These are phyloP conservation scores for Ispidina picta DNA, from an alignment of 2,797 vertebrate species.

Conservation along the genomic window DNA sequence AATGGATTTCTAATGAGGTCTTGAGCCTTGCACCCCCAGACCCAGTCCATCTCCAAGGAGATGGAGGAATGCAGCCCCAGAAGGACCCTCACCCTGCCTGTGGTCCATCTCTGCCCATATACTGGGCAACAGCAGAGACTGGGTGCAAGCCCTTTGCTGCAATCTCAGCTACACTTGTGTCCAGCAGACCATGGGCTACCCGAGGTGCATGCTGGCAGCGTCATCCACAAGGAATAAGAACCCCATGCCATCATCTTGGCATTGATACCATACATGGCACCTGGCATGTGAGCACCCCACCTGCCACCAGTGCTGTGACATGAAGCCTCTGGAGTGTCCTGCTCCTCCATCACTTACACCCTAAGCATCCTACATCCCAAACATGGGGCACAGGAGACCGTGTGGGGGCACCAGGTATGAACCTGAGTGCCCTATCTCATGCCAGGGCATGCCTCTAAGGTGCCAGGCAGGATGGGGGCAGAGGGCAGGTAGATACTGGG, in stretches of 20 bases:
- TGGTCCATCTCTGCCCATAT: background rate
- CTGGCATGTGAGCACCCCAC: background rate
- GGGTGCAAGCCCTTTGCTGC: background rate
- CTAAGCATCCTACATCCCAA: background rate
- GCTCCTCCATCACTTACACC: background rate
- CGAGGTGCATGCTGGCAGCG: background rate
- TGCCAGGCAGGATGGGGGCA: background rate
- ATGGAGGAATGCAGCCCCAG: background rate
- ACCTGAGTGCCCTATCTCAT: too few species aligned
- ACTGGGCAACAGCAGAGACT: background rate
- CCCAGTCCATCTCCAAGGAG: constrained; percentile 7
- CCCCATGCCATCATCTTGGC: accelerated
- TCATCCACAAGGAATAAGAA: background rate
- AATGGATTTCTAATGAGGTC: constrained; percentile 39
- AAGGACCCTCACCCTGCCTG: accelerated
- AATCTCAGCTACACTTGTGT: background rate
- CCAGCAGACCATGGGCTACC: background rate
- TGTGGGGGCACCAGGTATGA: background rate
- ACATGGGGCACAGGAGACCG: background rate
- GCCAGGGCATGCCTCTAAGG: background rate
- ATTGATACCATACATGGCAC: background rate
- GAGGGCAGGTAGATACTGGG: background rate
- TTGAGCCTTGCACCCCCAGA: background rate
- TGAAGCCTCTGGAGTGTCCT: background rate
- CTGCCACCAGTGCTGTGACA: background rate